A percentile compares a stretch with the other conserved stretches of the same genome.
Conservation (phyloP, 2,797 vertebrate species). For the Ptychobarbus kaznakovi region DNA sequence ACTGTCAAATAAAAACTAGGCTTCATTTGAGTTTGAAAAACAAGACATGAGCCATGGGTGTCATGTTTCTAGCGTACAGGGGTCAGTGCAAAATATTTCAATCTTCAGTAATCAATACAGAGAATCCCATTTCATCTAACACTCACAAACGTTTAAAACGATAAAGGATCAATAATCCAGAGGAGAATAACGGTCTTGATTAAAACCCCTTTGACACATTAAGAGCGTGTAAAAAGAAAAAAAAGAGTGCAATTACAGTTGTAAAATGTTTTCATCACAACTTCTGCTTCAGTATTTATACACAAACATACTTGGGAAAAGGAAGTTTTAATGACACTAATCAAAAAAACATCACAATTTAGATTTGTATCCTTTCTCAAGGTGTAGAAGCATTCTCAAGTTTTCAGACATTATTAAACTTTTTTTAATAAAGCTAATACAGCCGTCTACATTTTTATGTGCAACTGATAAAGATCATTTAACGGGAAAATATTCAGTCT, state of each 20-base stretch:
- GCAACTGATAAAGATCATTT: not conserved
- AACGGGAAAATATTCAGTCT: not conserved
- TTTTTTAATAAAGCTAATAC: not conserved
- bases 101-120: not conserved
- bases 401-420: not conserved
- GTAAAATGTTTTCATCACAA: not conserved
- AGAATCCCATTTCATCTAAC: not conserved
- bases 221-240: not conserved
- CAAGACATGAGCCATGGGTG: not conserved
- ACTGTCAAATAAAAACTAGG: slow-evolving; percentile 17
- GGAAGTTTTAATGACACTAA: not conserved
- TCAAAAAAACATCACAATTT: not conserved
- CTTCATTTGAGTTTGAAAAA: not conserved
- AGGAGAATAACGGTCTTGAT: not conserved
- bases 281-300: not conserved
- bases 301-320: not conserved
- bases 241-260: not conserved
- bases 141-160: not conserved
- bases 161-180: not conserved
- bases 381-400: not conserved
- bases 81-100: slow-evolving; percentile 14
- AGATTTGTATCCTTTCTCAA: not conserved
- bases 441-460: not conserved
- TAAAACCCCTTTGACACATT: not conserved
- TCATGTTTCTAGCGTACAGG: not conserved